Evolutionary conservation across 2,888 invertebrate genomes (phyloP).

Genomic region (Drosophila silvestris): DNA sequence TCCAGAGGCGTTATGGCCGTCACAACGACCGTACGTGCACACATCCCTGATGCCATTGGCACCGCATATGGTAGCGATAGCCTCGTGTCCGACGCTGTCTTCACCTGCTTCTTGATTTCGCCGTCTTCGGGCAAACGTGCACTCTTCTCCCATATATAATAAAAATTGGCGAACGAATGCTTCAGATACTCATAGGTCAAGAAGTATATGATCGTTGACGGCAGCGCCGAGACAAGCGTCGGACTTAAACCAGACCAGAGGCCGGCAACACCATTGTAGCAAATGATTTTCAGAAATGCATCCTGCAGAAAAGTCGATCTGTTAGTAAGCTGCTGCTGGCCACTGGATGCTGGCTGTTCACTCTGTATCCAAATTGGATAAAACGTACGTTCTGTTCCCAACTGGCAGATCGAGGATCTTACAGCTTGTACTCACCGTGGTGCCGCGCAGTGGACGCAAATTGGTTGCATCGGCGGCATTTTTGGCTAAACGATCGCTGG

Average conservation of each 20-base stretch:
- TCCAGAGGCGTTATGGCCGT: slow-evolving; percentile 96
- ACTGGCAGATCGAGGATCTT: not conserved
- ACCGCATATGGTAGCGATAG: slow-evolving; percentile 45
- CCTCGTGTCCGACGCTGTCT: not conserved
- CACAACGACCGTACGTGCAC: slow-evolving; percentile 92
- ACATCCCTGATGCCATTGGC: slow-evolving; percentile 92
- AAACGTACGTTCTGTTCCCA: not conserved
- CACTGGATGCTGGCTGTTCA: not conserved
- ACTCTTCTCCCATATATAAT: slow-evolving; percentile 18
- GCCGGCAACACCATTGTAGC: slow-evolving; percentile 93
- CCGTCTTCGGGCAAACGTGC: not conserved
- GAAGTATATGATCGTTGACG: slow-evolving; percentile 98
- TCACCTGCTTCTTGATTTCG: not conserved
- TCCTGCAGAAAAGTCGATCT: slow-evolving; percentile 88
- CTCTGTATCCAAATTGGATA: not conserved
- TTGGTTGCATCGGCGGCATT: slow-evolving; percentile 34
- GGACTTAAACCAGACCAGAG: slow-evolving; percentile 98
- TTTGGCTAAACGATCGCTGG: slow-evolving; percentile 58
- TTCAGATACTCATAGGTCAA: slow-evolving; percentile 96
- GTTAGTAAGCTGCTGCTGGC: not conserved
- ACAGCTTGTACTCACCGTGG: slow-evolving; percentile 86
- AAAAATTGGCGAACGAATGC: slow-evolving; percentile 86
- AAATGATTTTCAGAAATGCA: slow-evolving; percentile 95
- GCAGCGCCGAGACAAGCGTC: slow-evolving; percentile 96
- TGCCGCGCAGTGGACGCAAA: slow-evolving; percentile 87